A percentile compares a stretch with the other conserved stretches of the same genome.
phyloP scores from a whole-genome alignment of 2,888 invertebrate species.

The Dolichopus griseipennis region DNA sequence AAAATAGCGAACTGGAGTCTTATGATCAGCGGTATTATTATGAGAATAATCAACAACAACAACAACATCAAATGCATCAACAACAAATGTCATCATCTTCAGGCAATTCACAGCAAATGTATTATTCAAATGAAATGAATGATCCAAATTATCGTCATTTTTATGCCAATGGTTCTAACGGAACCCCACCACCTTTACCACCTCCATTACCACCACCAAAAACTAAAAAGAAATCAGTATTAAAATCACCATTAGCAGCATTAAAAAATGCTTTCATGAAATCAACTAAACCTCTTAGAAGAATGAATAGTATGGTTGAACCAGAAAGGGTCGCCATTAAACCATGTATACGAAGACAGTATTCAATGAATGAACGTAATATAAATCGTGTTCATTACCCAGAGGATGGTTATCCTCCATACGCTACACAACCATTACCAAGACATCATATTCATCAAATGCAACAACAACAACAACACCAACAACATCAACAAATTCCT shows the following conservation, averaged over 20 bases:
- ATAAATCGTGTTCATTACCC: constrained; percentile 39
- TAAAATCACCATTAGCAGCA: constrained; percentile 40
- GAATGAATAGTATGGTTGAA: constrained; percentile 43
- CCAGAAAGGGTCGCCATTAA: constrained; percentile 34
- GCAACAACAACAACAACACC: constrained; percentile 24
- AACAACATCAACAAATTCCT: constrained; percentile 20
- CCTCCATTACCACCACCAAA: constrained; percentile 37
- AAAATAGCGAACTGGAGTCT: constrained; percentile 43
- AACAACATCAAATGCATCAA: constrained; percentile 16
- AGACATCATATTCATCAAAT: constrained; percentile 10
- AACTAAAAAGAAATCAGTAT: constrained; percentile 40
- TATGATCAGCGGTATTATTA: constrained; percentile 37
- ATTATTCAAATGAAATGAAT: constrained; percentile 18
- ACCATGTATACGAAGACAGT: constrained; percentile 36
- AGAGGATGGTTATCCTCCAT: constrained; percentile 27
- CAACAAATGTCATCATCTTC: constrained; percentile 17
- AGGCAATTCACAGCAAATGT: constrained; percentile 14
- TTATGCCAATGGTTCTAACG: constrained; percentile 15
- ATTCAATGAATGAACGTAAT: constrained; percentile 41
- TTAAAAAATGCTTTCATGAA: constrained; percentile 42
- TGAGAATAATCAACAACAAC: constrained; percentile 29
- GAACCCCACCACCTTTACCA: constrained; percentile 22
- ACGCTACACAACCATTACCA: constrained; percentile 9
- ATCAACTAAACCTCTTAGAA: constrained; percentile 37
- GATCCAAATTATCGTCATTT: constrained; percentile 20